Base-by-base conservation (phyloP, 2,888 invertebrate genomes). In the Brachyptera putata region DNA sequence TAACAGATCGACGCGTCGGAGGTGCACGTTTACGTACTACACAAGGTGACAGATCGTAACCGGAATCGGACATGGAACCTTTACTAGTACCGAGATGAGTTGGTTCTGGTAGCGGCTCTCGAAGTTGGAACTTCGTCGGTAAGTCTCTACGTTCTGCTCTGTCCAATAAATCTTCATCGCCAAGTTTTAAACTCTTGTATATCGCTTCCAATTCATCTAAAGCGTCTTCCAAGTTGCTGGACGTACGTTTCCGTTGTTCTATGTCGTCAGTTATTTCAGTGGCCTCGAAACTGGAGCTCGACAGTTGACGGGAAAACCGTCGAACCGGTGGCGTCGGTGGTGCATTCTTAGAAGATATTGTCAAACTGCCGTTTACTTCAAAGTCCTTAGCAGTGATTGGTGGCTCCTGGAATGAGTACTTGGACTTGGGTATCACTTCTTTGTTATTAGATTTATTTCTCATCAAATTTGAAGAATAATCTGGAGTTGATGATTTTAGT, bases 131-230 rank as follows among this genome's bases (percentile, higher is more conserved):
- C 13, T 18, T 70, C 2, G 72, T 72, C 43, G 76, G 76, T 46
- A 76, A 72, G 68, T 84, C 89, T 61, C 89, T 78, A 61, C 86
- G 80, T 73, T 90, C 89, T 11, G 90, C 90, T 69, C 89, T 80
- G 70, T 90, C 90, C 56, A 91, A 73, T 61, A 91, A 78, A 75
- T 90, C 88, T 72, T 90, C 89, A 70, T 92, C 92, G 0, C 87
- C 88, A 56, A 93, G 77, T n/a, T 87, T 85, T 60, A 95, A 79
- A 68, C 91, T 92, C 68, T 91, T 89, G 71, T 91, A 91, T 70
- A 95, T 93, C n/a, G 89, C 88, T 77, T 95, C 94, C 58, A 95
- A 74, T 74, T 95, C 95, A 68, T 87, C 87, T 22, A 95, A 80
- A 57, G 94, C 94, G 70, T 94, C 92, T 71, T 92, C 92, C 37